These are phyloP conservation scores for Myoxocephalus aenaeus DNA, from an alignment of 2,797 vertebrate species.

Conservation along the genomic window DNA sequence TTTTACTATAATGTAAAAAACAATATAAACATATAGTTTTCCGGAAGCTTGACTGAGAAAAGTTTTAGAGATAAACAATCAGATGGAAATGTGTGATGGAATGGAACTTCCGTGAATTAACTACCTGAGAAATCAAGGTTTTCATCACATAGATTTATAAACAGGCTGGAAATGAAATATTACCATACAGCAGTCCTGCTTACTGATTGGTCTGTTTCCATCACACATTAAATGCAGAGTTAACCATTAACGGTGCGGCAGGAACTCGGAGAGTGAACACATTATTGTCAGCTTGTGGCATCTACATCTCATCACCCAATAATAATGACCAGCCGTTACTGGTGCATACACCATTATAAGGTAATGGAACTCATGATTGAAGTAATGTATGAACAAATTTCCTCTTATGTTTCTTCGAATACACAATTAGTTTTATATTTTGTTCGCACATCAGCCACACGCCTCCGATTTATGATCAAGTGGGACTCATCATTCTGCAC, in stretches of 20 bases:
- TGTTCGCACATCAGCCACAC: neutral
- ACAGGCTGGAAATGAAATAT: too few species aligned
- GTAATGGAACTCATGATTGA: neutral
- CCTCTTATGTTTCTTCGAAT: neutral
- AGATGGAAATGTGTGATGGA: neutral
- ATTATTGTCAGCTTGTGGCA: neutral
- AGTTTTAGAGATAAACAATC: neutral
- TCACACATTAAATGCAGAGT: too few species aligned
- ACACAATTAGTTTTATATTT: neutral
- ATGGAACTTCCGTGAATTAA: too few species aligned
- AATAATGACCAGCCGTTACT: neutral
- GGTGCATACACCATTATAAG: neutral
- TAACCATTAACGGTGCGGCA: too few species aligned
- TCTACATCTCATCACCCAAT: neutral
- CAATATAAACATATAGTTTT: neutral
- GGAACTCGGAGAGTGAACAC: conserved; percentile 6
- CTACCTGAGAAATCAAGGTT: neutral
- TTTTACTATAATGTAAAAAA: neutral
- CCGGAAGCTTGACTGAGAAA: neutral
- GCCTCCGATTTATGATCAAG: neutral
- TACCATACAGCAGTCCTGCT: too few species aligned
- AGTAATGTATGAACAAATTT: neutral
- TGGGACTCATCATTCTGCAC: neutral
- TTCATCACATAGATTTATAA: too few species aligned
- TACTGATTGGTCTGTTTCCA: too few species aligned